Evolutionary conservation across 1,140 invertebrate species (phyloP).

Genomic region (Olivierus martensii): DNA sequence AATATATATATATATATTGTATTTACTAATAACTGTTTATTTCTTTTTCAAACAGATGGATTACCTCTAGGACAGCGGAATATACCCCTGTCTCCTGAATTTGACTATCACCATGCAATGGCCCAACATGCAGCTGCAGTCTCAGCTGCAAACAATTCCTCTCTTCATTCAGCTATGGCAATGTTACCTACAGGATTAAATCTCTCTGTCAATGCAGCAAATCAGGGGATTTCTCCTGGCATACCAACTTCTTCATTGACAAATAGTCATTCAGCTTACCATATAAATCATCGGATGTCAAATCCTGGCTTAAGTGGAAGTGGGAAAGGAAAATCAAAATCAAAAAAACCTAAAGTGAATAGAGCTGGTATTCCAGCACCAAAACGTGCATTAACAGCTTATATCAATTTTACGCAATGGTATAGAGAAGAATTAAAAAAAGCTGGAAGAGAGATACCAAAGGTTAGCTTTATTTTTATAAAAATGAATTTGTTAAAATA

Average conservation of each 20-base stretch:
- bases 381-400: constrained; percentile 23
- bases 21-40: too few species aligned
- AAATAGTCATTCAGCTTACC: constrained; percentile 13
- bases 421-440: constrained; percentile 24
- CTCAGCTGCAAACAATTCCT: constrained; percentile 15
- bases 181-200: constrained; percentile 18
- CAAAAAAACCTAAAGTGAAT: constrained; percentile 22
- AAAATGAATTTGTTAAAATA: too few species aligned
- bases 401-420: constrained; percentile 25
- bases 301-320: neutral
- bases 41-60: constrained; percentile 11
- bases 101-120: constrained; percentile 22
- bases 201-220: constrained; percentile 18
- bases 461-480: constrained; percentile 10
- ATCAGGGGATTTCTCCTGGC: constrained; percentile 8
- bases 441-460: constrained; percentile 22
- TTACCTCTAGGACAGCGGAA: constrained; percentile 16
- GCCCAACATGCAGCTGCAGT: constrained; percentile 18
- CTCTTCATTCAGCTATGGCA: constrained; percentile 19
- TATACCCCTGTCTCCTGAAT: constrained; percentile 16
- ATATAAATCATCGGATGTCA: neutral
- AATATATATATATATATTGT: too few species aligned
- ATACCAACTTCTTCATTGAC: constrained; percentile 9
- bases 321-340: constrained; percentile 18
- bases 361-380: constrained; percentile 23